Conservation (phyloP, 2,888 invertebrate genomes). For the Drosophila peninsularis region DNA sequence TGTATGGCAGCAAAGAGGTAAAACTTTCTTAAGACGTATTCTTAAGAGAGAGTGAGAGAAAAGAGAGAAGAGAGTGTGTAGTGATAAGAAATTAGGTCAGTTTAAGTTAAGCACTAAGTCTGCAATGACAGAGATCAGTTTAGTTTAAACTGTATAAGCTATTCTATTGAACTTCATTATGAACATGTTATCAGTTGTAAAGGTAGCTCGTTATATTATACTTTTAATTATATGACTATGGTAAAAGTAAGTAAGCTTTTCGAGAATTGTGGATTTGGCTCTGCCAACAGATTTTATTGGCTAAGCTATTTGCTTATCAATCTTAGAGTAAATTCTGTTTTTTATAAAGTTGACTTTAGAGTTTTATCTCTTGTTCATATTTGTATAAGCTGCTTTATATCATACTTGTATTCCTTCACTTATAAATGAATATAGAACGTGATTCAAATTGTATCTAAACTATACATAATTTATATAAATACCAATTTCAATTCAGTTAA, state of each 20-base stretch:
- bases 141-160: background rate
- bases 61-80: background rate
- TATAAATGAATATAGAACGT: no score
- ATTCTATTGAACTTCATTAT: background rate
- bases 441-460: no score
- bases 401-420: background rate
- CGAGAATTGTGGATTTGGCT: background rate
- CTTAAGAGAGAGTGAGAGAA: background rate
- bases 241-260: background rate
- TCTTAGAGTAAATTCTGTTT: background rate
- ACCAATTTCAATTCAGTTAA: background rate
- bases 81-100: background rate
- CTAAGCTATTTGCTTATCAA: background rate
- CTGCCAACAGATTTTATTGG: background rate
- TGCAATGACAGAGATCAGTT: background rate
- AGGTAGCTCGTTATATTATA: background rate
- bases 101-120: background rate
- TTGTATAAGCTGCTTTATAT: background rate
- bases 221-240: background rate
- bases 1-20: conserved; percentile 90
- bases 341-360: background rate
- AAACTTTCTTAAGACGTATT: background rate
- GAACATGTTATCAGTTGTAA: background rate
- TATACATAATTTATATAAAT: background rate
- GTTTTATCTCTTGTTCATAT: background rate